These are phyloP conservation scores for Chelidonichthys spinosus DNA, from an alignment of 2,797 vertebrate species.

Conservation along the genomic window DNA sequence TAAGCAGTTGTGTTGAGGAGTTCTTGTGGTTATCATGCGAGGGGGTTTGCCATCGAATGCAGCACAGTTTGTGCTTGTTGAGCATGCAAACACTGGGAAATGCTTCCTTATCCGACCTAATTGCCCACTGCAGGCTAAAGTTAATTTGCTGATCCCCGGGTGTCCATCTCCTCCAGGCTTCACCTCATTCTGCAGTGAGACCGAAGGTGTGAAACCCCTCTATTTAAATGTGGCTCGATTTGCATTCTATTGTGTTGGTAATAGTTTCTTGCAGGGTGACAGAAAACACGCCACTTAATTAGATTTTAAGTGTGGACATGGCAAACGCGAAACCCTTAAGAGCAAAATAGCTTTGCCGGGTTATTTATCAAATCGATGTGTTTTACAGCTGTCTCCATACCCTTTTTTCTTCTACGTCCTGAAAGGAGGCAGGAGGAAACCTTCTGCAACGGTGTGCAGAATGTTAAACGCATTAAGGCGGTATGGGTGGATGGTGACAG, in stretches of 20 bases:
- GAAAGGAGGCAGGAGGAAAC: constrained; percentile 39
- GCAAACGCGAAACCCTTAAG: constrained; percentile 45
- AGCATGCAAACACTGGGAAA: constrained; percentile 35
- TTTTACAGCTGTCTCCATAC: constrained; percentile 56
- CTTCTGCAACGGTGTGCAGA: constrained; percentile 23
- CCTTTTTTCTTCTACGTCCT: constrained; percentile 19
- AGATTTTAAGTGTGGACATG: constrained; percentile 56
- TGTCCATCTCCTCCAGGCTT: constrained; percentile 60
- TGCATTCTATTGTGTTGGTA: constrained; percentile 77
- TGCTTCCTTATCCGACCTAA: constrained; percentile 52
- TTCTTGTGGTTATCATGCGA: constrained; percentile 26
- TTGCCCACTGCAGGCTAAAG: constrained; percentile 51
- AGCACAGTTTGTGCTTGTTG: constrained; percentile 32
- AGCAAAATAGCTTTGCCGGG: constrained; percentile 25
- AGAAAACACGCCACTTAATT: constrained; percentile 60
- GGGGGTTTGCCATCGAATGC: constrained; percentile 24
- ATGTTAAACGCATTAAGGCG: constrained; percentile 61
- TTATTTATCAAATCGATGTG: constrained; percentile 63
- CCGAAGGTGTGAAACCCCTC: constrained; percentile 59
- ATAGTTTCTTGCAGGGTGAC: constrained; percentile 31
- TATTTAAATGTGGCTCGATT: constrained; percentile 67
- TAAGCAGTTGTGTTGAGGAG: constrained; percentile 18
- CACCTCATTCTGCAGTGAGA: constrained; percentile 40
- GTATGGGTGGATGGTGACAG: constrained; percentile 43
- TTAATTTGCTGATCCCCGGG: constrained; percentile 49